A percentile compares a stretch with the other conserved stretches of the same genome.
phyloP scores from a whole-genome alignment of 2,797 vertebrate genomes.

The Vipera ursinii region DNA sequence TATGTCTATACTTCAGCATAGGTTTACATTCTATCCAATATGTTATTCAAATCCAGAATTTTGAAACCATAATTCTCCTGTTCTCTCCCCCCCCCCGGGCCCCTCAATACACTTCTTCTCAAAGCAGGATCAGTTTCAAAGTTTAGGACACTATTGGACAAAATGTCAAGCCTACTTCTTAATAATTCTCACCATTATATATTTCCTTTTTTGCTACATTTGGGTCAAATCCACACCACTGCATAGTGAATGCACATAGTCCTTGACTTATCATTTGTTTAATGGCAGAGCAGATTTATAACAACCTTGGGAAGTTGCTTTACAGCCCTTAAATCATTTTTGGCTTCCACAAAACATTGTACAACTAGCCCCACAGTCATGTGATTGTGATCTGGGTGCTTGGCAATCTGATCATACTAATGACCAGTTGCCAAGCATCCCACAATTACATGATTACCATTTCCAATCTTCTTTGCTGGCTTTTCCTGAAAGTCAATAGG shows the following conservation, averaged over 20 bases:
- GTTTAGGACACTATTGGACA: neutral
- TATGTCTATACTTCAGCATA: neutral
- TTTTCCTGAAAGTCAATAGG: neutral
- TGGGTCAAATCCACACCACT: neutral
- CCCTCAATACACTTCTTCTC: neutral
- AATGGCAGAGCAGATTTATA: neutral
- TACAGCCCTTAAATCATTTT: neutral
- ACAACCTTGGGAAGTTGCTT: neutral
- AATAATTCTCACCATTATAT: neutral
- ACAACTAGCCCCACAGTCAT: neutral
- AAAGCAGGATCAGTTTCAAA: neutral
- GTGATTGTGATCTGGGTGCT: neutral
- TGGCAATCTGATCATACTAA: neutral
- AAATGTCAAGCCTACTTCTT: neutral
- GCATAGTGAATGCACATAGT: neutral
- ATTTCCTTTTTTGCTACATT: neutral
- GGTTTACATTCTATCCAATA: neutral
- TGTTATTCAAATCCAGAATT: neutral
- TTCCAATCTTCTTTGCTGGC: neutral
- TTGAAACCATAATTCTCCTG: neutral
- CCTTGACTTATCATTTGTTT: neutral
- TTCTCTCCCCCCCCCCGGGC: too few relatives aligned
- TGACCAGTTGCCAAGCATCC: neutral
- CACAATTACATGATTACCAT: neutral
- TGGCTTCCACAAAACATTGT: neutral